Conservation (phyloP, 2,797 vertebrate genomes). For the Ibycter americanus region DNA sequence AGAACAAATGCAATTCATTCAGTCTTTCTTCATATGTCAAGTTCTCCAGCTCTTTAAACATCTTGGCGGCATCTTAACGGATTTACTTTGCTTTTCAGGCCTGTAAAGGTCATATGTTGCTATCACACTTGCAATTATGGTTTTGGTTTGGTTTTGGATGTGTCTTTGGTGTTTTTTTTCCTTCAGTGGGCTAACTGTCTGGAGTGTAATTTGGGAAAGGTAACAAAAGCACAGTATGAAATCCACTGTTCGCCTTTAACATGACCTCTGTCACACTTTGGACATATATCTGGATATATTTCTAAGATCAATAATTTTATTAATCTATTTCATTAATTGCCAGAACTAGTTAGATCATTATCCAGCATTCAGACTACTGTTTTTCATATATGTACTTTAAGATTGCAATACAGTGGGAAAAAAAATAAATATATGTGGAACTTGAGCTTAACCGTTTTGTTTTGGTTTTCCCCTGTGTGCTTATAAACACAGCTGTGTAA, state of each 20-base stretch:
- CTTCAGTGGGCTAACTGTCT: not conserved
- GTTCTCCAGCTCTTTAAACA: not conserved
- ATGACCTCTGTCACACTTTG: not conserved
- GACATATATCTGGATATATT: not conserved
- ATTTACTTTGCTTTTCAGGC: not conserved
- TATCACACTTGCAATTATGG: rapidly evolving
- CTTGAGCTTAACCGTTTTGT: not conserved
- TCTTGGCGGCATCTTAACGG: not conserved
- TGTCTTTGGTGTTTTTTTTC: too few relatives aligned
- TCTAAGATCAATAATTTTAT: not conserved
- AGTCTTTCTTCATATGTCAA: not conserved
- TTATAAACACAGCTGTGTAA: not conserved
- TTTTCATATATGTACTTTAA: not conserved
- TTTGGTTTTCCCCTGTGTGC: not conserved
- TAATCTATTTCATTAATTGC: not conserved
- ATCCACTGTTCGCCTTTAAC: not conserved
- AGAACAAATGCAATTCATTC: not conserved
- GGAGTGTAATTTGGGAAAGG: not conserved
- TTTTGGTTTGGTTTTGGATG: not conserved
- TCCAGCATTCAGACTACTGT: not conserved
- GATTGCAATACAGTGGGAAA: not conserved
- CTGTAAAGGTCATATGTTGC: not conserved
- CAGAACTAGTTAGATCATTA: not conserved
- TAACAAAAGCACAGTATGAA: not conserved
- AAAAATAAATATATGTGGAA: not conserved